Base-by-base conservation (phyloP, 2,797 vertebrate species). In the Fringilla coelebs region DNA sequence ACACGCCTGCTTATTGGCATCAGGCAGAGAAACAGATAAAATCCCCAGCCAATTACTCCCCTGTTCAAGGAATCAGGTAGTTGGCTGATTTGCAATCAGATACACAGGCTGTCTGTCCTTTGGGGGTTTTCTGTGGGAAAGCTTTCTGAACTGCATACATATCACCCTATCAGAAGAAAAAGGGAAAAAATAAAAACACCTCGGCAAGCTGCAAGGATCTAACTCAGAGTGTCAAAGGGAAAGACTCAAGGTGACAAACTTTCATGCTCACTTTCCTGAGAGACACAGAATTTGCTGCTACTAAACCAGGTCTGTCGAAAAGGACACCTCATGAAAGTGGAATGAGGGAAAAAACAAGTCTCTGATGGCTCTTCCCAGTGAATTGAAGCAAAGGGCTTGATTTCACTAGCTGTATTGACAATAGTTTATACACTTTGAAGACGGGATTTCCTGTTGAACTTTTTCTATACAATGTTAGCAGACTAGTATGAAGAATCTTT, bases 31-130 rank as follows among this genome's bases (percentile, higher is more conserved):
- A 96, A 89, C 54, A 90, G 94, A 97, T 94, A 95, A 97, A 97
- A 94, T 97, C 95, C 94, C 94, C 78, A 48, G 94, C 32, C 96
- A 96, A 95, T 97, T 95, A 97, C 76, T 82, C 32, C 6, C 5
- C 38, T 88, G 25, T 85, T 96, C 76, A 72, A 95, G 51, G 43
- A 96, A 95, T 63, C 43, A 43, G 81, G 75, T 85, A 92, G 88
- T 60, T 75, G 77, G 76, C 90, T 96, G 92, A 97, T 97, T 96
- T 96, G 85, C 68, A 97, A 76, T 94, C 95, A 94, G 82, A 95
- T 95, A 96, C 63, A 83, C 57, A 52, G 15, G 38, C 48, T 84
- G 66, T 25, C 77, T 96, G 86, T 88, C 86, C 91, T 85, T 43
- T 3, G 20, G 77, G 89, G 61, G 9, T 88, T 95, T 90, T 95